Percentiles rank a stretch among this genome's conserved stretches.
phyloP scores from a whole-genome alignment of 2,113 vertebrate species.

The Corythaeola cristata region DNA sequence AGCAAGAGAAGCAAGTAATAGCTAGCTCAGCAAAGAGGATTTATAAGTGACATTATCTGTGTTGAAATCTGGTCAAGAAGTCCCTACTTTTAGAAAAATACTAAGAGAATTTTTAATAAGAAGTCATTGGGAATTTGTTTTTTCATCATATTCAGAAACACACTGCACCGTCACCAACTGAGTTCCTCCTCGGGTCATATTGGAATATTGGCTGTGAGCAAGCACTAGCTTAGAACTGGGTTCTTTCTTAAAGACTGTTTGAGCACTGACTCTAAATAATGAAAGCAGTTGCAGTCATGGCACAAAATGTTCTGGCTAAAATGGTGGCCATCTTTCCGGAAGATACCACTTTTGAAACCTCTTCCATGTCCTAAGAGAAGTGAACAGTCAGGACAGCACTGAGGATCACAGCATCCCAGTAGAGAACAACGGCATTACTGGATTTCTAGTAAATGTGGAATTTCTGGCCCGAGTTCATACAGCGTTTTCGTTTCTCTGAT shows the following conservation, averaged over 20 bases:
- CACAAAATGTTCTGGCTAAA: not conserved
- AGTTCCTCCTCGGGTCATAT: not conserved
- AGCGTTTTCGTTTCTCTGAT: constrained; percentile 30
- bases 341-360: not conserved
- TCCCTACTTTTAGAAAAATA: not conserved
- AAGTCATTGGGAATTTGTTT: not conserved
- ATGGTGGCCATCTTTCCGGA: not conserved
- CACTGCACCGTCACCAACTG: not conserved
- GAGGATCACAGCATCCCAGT: not conserved
- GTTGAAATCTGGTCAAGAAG: not conserved
- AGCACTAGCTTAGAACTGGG: not conserved
- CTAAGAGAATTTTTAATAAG: not conserved
- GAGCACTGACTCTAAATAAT: not conserved
- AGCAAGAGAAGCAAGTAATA: not conserved
- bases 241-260: not conserved
- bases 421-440: not conserved
- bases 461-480: not conserved
- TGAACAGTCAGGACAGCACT: not conserved
- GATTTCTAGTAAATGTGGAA: not conserved
- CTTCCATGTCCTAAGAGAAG: not conserved
- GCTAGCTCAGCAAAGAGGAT: not conserved
- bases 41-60: not conserved
- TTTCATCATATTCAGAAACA: not conserved
- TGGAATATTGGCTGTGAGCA: not conserved
- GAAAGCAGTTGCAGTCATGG: not conserved